These are phyloP conservation scores for Apis cerana DNA, from an alignment of 1,140 invertebrate genomes.

Conservation along the genomic window DNA sequence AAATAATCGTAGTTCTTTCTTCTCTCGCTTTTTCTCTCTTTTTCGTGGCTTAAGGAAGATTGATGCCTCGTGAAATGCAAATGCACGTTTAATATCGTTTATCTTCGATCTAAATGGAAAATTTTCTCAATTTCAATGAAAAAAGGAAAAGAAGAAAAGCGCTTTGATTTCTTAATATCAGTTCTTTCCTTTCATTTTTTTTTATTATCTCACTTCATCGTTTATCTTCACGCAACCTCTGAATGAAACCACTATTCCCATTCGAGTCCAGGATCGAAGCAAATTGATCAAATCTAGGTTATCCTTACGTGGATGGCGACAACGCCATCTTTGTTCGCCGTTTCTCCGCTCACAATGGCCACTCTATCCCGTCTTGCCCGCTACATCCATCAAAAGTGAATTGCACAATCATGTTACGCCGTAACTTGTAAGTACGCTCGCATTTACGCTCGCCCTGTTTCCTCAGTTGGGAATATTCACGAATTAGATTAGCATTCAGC, in stretches of 20 bases:
- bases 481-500: background rate
- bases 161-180: no score
- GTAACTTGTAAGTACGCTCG: background rate
- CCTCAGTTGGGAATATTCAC: background rate
- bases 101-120: no score
- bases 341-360: background rate
- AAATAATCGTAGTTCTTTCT: no score
- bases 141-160: no score
- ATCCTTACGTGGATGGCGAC: background rate
- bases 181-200: no score
- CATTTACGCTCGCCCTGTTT: background rate
- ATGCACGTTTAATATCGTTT: no score
- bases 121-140: no score
- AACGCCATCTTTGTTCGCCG: background rate
- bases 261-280: background rate
- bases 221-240: background rate
- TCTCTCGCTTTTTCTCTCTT: no score
- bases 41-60: no score
- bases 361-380: background rate
- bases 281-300: slow-evolving; percentile 1
- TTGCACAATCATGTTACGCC: background rate
- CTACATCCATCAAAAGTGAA: background rate
- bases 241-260: background rate
- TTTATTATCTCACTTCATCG: background rate
- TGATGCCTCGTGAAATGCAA: no score